These are phyloP conservation scores for Zaprionus gabonicus DNA, from an alignment of 1,140 invertebrate species.

Conservation along the genomic window DNA sequence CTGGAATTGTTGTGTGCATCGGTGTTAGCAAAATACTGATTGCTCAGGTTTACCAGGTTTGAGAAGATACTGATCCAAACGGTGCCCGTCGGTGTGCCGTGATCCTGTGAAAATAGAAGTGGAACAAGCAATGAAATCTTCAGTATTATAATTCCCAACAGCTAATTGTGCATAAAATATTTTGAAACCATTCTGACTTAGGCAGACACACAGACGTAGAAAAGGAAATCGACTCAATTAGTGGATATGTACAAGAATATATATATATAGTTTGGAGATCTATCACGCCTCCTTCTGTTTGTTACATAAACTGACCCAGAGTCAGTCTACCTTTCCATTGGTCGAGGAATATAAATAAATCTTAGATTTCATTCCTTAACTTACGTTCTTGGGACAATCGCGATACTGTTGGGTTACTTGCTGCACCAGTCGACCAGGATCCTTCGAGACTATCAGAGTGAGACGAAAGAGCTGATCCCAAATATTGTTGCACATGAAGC, in stretches of 20 bases:
- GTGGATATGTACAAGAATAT: too few species aligned
- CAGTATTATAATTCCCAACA: too few species aligned
- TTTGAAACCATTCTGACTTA: too few species aligned
- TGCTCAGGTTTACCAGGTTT: constrained; percentile 74
- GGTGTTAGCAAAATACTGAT: constrained; percentile 73
- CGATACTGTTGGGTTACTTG: constrained; percentile 67
- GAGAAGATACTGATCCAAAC: constrained; percentile 78
- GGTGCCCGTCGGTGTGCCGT: constrained; percentile 70
- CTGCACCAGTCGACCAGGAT: constrained; percentile 57
- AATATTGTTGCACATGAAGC: constrained; percentile 89
- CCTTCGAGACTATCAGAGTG: constrained; percentile 65
- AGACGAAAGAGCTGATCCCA: constrained; percentile 90
- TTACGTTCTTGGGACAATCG: constrained; percentile 69
- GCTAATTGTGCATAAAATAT: too few species aligned
- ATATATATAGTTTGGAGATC: too few species aligned
- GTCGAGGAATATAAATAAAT: too few species aligned
- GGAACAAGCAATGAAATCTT: not conserved
- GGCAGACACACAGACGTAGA: not conserved
- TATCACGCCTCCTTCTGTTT: too few species aligned
- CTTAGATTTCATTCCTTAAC: not conserved
- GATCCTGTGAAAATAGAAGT: constrained; percentile 36
- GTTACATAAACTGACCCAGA: too few species aligned
- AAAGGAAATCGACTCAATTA: too few species aligned
- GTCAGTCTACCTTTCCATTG: too few species aligned
- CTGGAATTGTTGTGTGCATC: constrained; percentile 84